Evolutionary conservation across 2,888 invertebrate genomes (phyloP), one percentile per base, ranked within the genome.

Genomic region (Ypsolopha scabrella): DNA sequence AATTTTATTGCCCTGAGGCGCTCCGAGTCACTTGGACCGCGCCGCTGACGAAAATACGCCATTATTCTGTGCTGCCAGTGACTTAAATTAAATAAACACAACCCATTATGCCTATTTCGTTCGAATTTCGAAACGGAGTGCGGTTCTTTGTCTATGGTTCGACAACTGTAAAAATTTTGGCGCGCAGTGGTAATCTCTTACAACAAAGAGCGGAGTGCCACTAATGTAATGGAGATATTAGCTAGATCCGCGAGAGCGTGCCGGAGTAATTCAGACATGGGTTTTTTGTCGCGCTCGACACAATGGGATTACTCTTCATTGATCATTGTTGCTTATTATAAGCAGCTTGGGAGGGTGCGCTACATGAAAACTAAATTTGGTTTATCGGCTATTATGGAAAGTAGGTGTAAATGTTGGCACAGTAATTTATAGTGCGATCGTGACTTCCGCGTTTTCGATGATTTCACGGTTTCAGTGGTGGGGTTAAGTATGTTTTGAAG

Each of bases 331-430:
- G 81, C 83, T 83, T 85, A 85, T 80, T 82, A 82, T 82, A 83
- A 85, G 83, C 78, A 80, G 81, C 72, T 69, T 65, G 63, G 11
- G 75, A 83, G 86, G 85, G 85, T 81, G 80, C 71, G 80, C 72
- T 75, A 86, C 85, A 85, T 81, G 85, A 80, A 86, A 86, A 85
- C 83, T 81, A 85, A 86, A 86, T 86, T 86, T 86, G 83, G 85
- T 85, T 85, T 85, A 85, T 85, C 85, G 85, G 78, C 81, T 80
- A 80, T 85, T 85, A 86, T 85, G 86, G 81, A 81, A 82, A 85
- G 80, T 83, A 83, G 83, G 85, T 85, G 86, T 77, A 83, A 82
- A 83, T 85, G 80, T 79, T 72, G 73, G 68, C 75, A 68, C 63
- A 70, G 72, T 79, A 74, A 85, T 86, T 83, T 86, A 86, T 83